Conservation (phyloP, 2,888 invertebrate genomes). For the Euphydryas editha region DNA sequence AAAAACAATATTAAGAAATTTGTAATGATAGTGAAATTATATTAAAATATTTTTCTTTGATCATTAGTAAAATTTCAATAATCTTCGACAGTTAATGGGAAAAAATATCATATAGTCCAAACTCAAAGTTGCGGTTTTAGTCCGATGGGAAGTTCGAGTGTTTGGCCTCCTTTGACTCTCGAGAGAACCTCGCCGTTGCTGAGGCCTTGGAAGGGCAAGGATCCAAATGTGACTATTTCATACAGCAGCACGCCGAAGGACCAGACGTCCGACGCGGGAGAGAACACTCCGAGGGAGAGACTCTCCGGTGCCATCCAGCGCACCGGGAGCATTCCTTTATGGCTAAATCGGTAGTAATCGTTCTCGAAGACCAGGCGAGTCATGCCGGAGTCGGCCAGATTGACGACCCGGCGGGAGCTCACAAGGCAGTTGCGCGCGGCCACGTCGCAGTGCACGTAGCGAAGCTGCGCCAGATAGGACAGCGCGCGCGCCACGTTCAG, state of each 20-base stretch:
- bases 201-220: slow-evolving; percentile 94
- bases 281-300: slow-evolving; percentile 91
- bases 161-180: slow-evolving; percentile 90
- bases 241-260: slow-evolving; percentile 94
- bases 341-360: slow-evolving; percentile 94
- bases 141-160: slow-evolving; percentile 89
- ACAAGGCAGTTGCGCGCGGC: slow-evolving; percentile 91
- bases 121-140: slow-evolving; percentile 92
- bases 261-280: slow-evolving; percentile 95
- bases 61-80: too few relatives aligned
- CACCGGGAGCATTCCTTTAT: slow-evolving; percentile 94
- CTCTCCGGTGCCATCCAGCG: slow-evolving; percentile 98
- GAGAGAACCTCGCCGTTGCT: slow-evolving; percentile 93
- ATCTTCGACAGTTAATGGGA: not conserved
- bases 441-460: slow-evolving; percentile 95
- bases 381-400: slow-evolving; percentile 96
- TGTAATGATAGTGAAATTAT: too few relatives aligned
- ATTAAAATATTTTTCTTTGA: too few relatives aligned
- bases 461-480: slow-evolving; percentile 91
- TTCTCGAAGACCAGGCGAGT: slow-evolving; percentile 93
- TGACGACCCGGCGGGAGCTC: slow-evolving; percentile 88
- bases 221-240: slow-evolving; percentile 95
- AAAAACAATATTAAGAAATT: too few relatives aligned
- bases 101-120: not conserved
- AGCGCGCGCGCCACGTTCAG: slow-evolving; percentile 93